These are phyloP conservation scores for Galleria mellonella DNA, from an alignment of 1,140 invertebrate genomes.

Conservation along the genomic window DNA sequence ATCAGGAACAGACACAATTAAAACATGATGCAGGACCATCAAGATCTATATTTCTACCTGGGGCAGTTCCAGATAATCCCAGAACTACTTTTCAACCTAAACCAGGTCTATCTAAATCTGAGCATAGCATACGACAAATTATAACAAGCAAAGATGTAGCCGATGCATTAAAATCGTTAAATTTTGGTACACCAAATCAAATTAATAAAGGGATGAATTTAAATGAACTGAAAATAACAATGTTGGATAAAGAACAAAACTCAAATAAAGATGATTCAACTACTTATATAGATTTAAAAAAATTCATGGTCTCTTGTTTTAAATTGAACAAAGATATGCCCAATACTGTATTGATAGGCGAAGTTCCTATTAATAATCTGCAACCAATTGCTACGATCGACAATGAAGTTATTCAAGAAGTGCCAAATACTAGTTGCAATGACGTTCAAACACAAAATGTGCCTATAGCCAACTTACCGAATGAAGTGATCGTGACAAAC, in stretches of 20 bases:
- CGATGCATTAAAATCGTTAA: constrained; percentile 48
- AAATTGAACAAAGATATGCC: constrained; percentile 34
- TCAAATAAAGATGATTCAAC: constrained; percentile 28
- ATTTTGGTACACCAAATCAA: constrained; percentile 24
- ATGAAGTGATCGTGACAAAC: constrained; percentile 34
- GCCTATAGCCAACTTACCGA: constrained; percentile 12
- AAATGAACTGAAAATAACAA: constrained; percentile 45
- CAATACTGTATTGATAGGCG: constrained; percentile 13
- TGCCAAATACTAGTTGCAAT: constrained; percentile 22
- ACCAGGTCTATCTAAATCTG: constrained; percentile 54
- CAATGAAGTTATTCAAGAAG: constrained; percentile 19
- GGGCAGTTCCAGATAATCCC: constrained; percentile 24
- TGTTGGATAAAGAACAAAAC: constrained; percentile 29
- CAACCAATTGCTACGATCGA: constrained; percentile 27
- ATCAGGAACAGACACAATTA: constrained; percentile 16
- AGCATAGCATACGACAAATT: constrained; percentile 49
- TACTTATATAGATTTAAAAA: constrained; percentile 45
- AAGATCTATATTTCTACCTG: constrained; percentile 31
- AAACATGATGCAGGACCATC: constrained; percentile 53
- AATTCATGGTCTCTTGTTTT: constrained; percentile 55
- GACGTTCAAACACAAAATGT: constrained; percentile 13
- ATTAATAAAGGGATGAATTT: constrained; percentile 25
- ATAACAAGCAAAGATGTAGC: constrained; percentile 50
- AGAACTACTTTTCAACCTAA: constrained; percentile 15
- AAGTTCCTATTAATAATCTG: constrained; percentile 27